Evolutionary conservation across 1,140 invertebrate genomes (phyloP).

Genomic region (Polypedilum pembai): DNA sequence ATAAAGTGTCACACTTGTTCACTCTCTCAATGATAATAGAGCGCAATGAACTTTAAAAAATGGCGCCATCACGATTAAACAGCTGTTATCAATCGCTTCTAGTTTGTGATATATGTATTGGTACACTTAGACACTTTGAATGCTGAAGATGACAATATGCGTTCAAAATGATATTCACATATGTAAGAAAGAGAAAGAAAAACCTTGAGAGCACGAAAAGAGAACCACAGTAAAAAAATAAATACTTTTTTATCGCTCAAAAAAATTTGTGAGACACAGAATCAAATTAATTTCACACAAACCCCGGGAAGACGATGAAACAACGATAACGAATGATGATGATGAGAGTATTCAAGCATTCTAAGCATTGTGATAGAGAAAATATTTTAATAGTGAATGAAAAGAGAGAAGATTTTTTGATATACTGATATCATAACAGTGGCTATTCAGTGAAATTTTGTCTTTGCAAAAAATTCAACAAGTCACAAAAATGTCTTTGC

Average conservation of each 20-base stretch:
- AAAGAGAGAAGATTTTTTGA: too few relatives aligned
- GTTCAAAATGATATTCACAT: background rate
- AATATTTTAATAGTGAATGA: too few relatives aligned
- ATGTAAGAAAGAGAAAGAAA: background rate
- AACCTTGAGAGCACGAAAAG: background rate
- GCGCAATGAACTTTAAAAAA: background rate
- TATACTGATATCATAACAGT: too few relatives aligned
- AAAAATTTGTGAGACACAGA: background rate
- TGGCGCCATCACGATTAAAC: background rate
- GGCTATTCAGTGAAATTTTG: too few relatives aligned
- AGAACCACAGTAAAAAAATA: background rate
- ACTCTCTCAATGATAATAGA: background rate
- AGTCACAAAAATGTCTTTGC: too few relatives aligned
- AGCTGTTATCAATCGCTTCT: conserved; percentile 9
- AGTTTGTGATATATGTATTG: background rate
- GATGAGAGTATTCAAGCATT: too few relatives aligned
- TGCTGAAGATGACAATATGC: background rate
- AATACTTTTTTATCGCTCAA: background rate
- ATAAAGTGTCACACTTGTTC: background rate
- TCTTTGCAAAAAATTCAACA: too few relatives aligned
- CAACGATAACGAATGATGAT: too few relatives aligned
- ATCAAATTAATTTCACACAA: background rate
- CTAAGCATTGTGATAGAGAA: too few relatives aligned
- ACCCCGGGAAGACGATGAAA: background rate
- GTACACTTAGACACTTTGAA: too few relatives aligned